Conservation (phyloP, 2,113 vertebrate species). For the Aptenodytes forsteri region DNA sequence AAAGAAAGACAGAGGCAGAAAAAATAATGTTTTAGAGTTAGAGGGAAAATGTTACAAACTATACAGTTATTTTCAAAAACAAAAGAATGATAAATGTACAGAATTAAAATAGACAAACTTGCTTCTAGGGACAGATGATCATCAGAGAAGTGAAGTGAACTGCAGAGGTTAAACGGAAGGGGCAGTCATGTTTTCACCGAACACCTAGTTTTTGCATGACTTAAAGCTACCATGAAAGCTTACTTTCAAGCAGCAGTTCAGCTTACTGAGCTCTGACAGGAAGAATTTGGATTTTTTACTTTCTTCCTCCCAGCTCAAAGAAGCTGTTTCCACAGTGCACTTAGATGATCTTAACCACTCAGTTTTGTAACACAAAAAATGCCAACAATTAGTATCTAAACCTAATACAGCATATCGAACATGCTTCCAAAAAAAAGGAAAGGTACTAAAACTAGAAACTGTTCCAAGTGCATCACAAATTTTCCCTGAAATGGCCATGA, state of each 20-base stretch:
- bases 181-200: background rate
- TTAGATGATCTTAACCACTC: background rate
- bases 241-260: background rate
- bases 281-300: background rate
- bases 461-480: background rate
- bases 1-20: constrained; percentile 68
- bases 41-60: constrained; percentile 13
- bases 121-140: background rate
- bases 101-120: background rate
- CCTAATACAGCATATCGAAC: background rate
- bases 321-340: background rate
- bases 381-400: background rate
- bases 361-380: background rate
- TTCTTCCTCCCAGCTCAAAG: background rate
- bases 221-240: background rate
- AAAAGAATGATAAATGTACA: constrained; percentile 10
- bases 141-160: background rate
- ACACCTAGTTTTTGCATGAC: background rate
- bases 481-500: background rate
- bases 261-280: background rate
- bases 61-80: constrained; percentile 18
- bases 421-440: background rate
- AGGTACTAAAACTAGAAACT: background rate
- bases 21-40: constrained; percentile 46
- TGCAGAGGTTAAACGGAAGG: background rate